These are phyloP conservation scores for Macropis europaea DNA, from an alignment of 2,888 invertebrate genomes.

Conservation along the genomic window DNA sequence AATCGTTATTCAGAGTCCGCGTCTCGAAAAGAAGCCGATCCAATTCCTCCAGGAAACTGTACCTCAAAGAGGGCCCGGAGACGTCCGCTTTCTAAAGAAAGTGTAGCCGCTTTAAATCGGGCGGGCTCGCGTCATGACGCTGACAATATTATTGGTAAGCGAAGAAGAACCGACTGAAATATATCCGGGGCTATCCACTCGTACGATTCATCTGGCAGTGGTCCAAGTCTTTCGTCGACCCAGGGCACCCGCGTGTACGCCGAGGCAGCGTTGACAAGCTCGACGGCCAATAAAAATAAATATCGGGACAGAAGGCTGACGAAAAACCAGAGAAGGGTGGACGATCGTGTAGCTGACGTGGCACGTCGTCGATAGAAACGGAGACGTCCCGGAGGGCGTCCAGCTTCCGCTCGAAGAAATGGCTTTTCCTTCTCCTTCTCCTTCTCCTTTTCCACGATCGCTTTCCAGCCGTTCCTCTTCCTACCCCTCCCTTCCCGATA, in stretches of 20 bases:
- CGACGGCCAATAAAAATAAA: constrained; percentile 64
- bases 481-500: constrained; percentile 56
- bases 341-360: constrained; percentile 72
- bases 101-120: constrained; percentile 14
- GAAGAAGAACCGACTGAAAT: constrained; percentile 12
- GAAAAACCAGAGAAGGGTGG: constrained; percentile 64
- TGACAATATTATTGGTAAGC: constrained; percentile 9
- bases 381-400: constrained; percentile 59
- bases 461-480: constrained; percentile 56
- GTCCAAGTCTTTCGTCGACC: constrained; percentile 55
- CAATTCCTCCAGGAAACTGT: too few species aligned
- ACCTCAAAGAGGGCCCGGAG: too few species aligned
- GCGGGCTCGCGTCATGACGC: background rate
- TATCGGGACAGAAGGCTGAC: constrained; percentile 59
- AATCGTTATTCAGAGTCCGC: too few species aligned
- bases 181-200: constrained; percentile 44
- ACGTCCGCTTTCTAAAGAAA: too few species aligned
- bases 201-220: constrained; percentile 50
- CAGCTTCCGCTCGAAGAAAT: constrained; percentile 75
- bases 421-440: constrained; percentile 55
- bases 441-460: constrained; percentile 52
- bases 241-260: constrained; percentile 49
- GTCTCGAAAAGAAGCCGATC: too few species aligned
- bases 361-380: constrained; percentile 69
- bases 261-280: constrained; percentile 60